These are phyloP conservation scores for Scaptomyza pallida DNA, from an alignment of 1,140 invertebrate species.

Conservation along the genomic window DNA sequence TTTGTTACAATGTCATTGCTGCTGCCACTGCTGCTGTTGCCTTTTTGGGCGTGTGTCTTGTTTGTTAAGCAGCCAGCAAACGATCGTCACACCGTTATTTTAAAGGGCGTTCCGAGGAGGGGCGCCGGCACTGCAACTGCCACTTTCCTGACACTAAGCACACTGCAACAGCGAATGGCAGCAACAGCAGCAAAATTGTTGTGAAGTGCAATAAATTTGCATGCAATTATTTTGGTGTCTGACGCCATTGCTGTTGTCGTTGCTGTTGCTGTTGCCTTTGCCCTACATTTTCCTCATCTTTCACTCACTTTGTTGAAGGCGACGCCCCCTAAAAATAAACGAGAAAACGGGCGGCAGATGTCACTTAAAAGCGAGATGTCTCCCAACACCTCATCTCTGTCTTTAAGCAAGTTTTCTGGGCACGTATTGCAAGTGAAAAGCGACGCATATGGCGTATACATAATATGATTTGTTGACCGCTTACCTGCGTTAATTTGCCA, in stretches of 20 bases:
- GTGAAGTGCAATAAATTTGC: conserved; percentile 43
- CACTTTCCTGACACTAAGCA: conserved; percentile 21
- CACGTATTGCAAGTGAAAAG: background rate
- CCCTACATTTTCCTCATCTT: conserved; percentile 13
- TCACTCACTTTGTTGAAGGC: conserved; percentile 17
- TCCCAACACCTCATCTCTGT: too few species aligned
- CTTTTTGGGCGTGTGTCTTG: background rate
- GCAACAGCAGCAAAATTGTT: conserved; percentile 27
- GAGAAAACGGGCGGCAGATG: too few species aligned
- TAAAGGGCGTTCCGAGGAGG: conserved; percentile 7
- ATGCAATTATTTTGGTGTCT: conserved; percentile 44
- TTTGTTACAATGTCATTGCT: conserved; percentile 1
- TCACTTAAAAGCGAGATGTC: too few species aligned
- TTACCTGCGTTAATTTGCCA: conserved; percentile 88
- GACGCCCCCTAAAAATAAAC: background rate
- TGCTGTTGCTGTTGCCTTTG: conserved; percentile 1
- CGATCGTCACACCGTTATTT: conserved; percentile 32
- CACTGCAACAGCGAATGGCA: conserved; percentile 11
- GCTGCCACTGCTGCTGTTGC: background rate
- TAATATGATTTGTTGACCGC: conserved; percentile 42
- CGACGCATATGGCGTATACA: conserved; percentile 30
- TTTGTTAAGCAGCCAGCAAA: conserved; percentile 25
- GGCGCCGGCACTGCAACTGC: conserved; percentile 2
- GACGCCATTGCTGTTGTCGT: conserved; percentile 5
- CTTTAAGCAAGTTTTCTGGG: background rate